Percentiles rank a stretch among this genome's conserved stretches.
Evolutionary conservation across 2,797 vertebrate genomes (phyloP).

Genomic region (Lagothrix lagotricha): DNA sequence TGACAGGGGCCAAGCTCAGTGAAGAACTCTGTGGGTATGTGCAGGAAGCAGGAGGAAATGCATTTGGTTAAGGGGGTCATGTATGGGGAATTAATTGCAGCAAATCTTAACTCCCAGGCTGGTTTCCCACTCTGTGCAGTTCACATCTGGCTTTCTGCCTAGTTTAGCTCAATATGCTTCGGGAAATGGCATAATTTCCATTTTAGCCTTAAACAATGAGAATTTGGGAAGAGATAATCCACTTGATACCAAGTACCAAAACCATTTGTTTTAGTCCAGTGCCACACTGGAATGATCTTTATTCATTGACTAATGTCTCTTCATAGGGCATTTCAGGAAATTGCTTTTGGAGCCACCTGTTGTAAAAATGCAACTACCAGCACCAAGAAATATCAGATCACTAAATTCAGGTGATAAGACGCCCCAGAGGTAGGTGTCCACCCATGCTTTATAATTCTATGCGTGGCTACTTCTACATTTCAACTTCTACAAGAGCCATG

Average conservation of each 20-base stretch:
- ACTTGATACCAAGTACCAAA: constrained; percentile 11
- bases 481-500: background rate
- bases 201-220: background rate
- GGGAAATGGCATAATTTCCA: background rate
- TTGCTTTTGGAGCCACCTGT: background rate
- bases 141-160: background rate
- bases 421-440: background rate
- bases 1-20: background rate
- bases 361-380: constrained; percentile 51
- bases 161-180: background rate
- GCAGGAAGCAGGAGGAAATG: background rate
- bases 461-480: background rate
- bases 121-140: background rate
- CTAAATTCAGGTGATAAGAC: background rate
- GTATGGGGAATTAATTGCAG: background rate
- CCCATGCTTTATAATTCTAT: background rate
- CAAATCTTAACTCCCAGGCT: background rate
- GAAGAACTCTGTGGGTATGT: background rate
- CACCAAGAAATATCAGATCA: background rate
- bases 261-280: background rate
- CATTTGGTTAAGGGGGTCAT: background rate
- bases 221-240: constrained; percentile 16
- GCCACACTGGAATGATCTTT: background rate
- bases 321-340: constrained; percentile 30
- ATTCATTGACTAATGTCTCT: background rate